Base-by-base conservation (phyloP, 2,888 invertebrate genomes). In the Barypeithes pellucidus region DNA sequence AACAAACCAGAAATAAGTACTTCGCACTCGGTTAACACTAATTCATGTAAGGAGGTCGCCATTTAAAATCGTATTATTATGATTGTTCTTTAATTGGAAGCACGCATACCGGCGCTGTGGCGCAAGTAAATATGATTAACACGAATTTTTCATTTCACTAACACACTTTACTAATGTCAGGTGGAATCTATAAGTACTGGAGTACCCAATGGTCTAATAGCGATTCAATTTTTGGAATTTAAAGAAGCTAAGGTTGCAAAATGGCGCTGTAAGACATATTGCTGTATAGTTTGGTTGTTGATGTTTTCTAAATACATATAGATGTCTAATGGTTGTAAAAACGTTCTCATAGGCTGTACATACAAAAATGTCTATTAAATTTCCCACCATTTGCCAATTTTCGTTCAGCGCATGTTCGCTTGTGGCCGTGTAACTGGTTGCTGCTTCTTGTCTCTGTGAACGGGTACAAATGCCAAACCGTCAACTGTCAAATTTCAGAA, bases 41-140 rank as follows among this genome's bases (percentile, higher is more conserved):
- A 65, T 65, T 33, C 52, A 65, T 65, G 65, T 65, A 65, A 65
- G 20, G 39, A 65, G 65, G 65, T 47, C 65, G 65, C 65, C 50
- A 50, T 50, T 65, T 50, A 65, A 65, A 65, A 65, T 57, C 33
- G 29, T 39, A 39, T 12, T 43, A 33, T 57, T 57, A 57, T 57
- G 54, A 57, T 57, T 57, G 54, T 57, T 57, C 54, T 57, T 57
- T 57, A 57, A 57, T 57, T 57, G 54, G 36, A 33, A 11, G 16
- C 54, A 16, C 11, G 16, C 54, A 29, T 29, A 29, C 29, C 29
- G 7, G 29, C 54, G 54, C n/a, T 57, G 54, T 57, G 33, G 54
- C 54, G 18, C 54, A 33, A 57, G 54, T 18, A 57, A 57, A 57
- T 57, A 57, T 33, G n/a, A 16, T 57, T 57, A 57, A 57, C 54